Base-by-base conservation (phyloP, 1,140 invertebrate species). In the Mesaphorura yosii region DNA sequence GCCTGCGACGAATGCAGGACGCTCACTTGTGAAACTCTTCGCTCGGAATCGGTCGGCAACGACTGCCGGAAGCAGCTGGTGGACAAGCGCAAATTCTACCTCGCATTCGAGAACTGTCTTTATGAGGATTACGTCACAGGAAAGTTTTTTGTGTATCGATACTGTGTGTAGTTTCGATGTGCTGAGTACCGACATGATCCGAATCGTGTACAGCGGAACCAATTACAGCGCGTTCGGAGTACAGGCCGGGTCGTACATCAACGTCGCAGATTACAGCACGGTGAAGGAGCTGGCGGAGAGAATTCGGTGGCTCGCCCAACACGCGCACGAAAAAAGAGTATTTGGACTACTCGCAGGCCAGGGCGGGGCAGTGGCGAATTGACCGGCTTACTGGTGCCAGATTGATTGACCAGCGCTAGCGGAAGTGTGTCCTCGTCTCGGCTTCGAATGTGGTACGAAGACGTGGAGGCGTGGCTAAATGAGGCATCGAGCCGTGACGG, bases 111-210 rank as follows among this genome's bases (percentile, higher is more conserved):
- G 61, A 75, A 74, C 55, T 64, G 65, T 2, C 42, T 72, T 3
- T 74, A 73, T 59, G 46, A 59, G 20, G 70, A 74, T 53, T 75
- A 75, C 51, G 62, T 72, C 4, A 73, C 70, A 1, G 73, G 74
- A 60, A 75, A 75, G 46, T 66, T 69, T 25, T 69, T 57, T 44
- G 27, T n/a, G n/a, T n/a, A n/a, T n/a, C n/a, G n/a, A n/a, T n/a
- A n/a, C n/a, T n/a, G n/a, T n/a, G n/a, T n/a, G n/a, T n/a, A n/a
- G n/a, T n/a, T n/a, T n/a, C n/a, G n/a, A 55, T 14, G 42, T 64
- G 7, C 29, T 68, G 22, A 26, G 58, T 1, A 60, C 53, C 19
- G 51, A 62, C 37, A 64, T 69, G 40, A 49, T 69, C 27, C 68
- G 69, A 10, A 51, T 70, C 15, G 69, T 70, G 1, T 62, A 63